Base-by-base conservation (phyloP, 2,113 vertebrate species). In the Nansenia antarctica region DNA sequence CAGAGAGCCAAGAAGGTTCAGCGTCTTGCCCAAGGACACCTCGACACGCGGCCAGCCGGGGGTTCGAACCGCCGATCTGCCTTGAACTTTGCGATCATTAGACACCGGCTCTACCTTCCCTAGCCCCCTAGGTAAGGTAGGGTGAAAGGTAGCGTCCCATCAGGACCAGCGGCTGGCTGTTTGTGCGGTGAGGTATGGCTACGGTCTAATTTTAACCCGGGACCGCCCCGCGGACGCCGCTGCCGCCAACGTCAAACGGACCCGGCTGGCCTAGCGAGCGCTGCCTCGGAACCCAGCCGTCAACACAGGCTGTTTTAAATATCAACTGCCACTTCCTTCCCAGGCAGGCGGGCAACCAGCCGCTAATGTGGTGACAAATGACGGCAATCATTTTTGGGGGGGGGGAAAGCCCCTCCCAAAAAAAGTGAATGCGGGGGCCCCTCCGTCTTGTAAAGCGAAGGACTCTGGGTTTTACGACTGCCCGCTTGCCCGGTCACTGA, bases 351-450 rank as follows among this genome's bases (percentile, higher is more conserved):
- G 14, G 5, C 72, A 67, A 85, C 84, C 87, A 87, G 70, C 70
- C 68, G 24, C 77, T 80, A 76, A 87, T 77, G 79, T 66, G 80
- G 84, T 83, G 82, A 89, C 80, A 91, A 90, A 88, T 85, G 67
- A 87, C 82, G 79, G 88, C 77, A 86, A 82, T 83, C 74, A 83
- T 90, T 87, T 84, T n/a, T n/a, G n/a, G n/a, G n/a, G n/a, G n/a
- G n/a, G 59, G 67, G 66, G 62, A 76, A 87, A 87, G 82, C 70
- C 81, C 87, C 83, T 79, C 85, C 82, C 78, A 76, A 73, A 85
- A 76, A 73, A 85, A 80, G 61, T 84, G 81, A 89, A 84, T 12
- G 3, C 14, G 82, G 77, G 73, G 72, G 73, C 59, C 77, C 65
- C 55, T 79, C n/a, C 72, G 84, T 87, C 85, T 84, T 84, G 81